Evolutionary conservation across 1,140 invertebrate species (phyloP), one percentile per base, ranked within the genome.

Genomic region (Apis florea): DNA sequence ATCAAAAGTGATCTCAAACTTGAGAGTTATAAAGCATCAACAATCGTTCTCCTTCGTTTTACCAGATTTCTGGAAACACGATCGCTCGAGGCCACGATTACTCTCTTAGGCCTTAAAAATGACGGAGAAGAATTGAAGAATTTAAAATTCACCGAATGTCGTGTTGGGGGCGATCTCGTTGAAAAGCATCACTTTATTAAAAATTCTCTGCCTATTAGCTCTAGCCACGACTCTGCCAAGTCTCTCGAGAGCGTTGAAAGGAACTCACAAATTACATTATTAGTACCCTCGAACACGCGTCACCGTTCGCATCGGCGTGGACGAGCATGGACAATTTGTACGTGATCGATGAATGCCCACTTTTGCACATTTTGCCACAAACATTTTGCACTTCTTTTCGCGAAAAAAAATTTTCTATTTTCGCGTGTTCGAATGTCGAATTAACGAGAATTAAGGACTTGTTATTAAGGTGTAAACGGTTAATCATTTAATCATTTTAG

Each of bases 201-300:
- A 64, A 66, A 80, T 80, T 80, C 71, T 66, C 31, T 74, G 70
- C 17, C 78, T 56, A 74, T 66, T 54, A 51, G 51, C 61, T 54
- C 31, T 17, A 26, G 77, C 11, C 11, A 40, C 58, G n/a, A 47
- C 79, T 40, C 31, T 26, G n/a, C 15, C n/a, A 74, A 66, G 31
- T 31, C 71, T n/a, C 40, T 24, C 71, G 61, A 54, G 61, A 80
- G 61, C 51, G 17, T 74, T 74, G 71, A 80, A 80, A 80, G 79
- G 79, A 80, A 80, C 71, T 80, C 53, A 74, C 79, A 80, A 80
- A 80, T 80, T 80, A 80, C 59, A 67, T 74, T 67, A 74, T 80
- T 80, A 80, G 79, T 74, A 74, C 70, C 40, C 51, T 74, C 69
- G 54, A 61, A 80, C 79, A 80, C 53, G 79, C 79, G 79, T 80